phyloP scores from a whole-genome alignment of 2,888 invertebrate genomes.

The Meghimatium bilineatum region DNA sequence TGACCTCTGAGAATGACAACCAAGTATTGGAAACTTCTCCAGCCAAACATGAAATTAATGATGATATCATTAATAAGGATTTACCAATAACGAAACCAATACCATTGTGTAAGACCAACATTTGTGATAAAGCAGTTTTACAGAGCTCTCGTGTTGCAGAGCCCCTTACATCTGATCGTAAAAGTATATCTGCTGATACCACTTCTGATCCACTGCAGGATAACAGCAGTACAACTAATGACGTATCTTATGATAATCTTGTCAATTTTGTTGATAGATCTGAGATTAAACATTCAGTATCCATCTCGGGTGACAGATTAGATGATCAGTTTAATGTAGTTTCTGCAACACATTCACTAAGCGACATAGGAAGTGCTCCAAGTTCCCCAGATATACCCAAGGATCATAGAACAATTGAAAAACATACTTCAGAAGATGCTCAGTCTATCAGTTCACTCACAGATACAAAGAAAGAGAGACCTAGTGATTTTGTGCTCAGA shows the following conservation, averaged over 20 bases:
- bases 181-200: not conserved
- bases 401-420: slow-evolving; percentile 41
- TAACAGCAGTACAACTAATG: not conserved
- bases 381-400: slow-evolving; percentile 60
- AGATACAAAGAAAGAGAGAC: slow-evolving; percentile 51
- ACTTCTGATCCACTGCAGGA: not conserved
- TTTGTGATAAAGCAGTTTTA: not conserved
- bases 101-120: not conserved
- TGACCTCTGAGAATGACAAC: not conserved
- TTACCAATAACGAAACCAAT: not conserved
- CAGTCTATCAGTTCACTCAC: slow-evolving; percentile 58
- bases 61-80: not conserved
- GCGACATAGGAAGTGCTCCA: slow-evolving; percentile 62
- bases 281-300: slow-evolving; percentile 43
- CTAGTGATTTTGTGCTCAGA: slow-evolving; percentile 53
- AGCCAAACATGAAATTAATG: not conserved
- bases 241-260: not conserved
- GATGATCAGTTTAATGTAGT: slow-evolving; percentile 33
- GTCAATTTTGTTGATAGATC: not conserved
- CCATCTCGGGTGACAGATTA: slow-evolving; percentile 34
- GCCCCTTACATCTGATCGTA: not conserved
- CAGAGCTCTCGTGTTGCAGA: not conserved
- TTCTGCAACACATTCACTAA: slow-evolving; percentile 53
- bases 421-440: slow-evolving; percentile 43
- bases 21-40: not conserved